Evolutionary conservation across 92 coral and sea anemone genomes (phyloP).

Genomic region (Porites rus): DNA sequence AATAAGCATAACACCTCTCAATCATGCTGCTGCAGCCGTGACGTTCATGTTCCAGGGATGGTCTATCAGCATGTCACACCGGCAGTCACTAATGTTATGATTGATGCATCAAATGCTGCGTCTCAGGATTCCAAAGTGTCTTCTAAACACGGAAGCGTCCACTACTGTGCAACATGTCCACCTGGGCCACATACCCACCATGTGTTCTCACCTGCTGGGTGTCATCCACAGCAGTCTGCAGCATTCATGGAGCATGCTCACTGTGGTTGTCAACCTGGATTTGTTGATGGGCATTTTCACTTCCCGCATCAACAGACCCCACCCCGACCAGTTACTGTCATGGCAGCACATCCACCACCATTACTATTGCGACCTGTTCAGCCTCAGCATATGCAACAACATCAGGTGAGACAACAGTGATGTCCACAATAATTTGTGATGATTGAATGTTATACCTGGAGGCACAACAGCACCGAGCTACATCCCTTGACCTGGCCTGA

Average conservation of each 20-base stretch:
- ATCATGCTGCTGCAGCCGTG: constrained; percentile 78
- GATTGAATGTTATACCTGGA: neutral
- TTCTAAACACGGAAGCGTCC: constrained; percentile 74
- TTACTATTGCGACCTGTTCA: constrained; percentile 83
- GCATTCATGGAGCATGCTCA: constrained; percentile 88
- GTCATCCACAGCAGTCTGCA: constrained; percentile 82
- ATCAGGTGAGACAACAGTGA: constrained; percentile 56
- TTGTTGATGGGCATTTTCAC: constrained; percentile 84
- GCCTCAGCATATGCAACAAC: constrained; percentile 92
- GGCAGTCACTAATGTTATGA: constrained; percentile 66
- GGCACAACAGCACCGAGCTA: too few species aligned
- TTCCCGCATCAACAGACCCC: constrained; percentile 81
- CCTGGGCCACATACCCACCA: constrained; percentile 92
- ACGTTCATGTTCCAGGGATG: constrained; percentile 69
- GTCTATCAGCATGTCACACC: constrained; percentile 78
- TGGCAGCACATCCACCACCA: constrained; percentile 87
- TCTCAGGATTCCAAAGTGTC: constrained; percentile 70
- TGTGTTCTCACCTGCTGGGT: constrained; percentile 80
- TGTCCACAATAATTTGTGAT: neutral
- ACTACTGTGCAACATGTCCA: constrained; percentile 84
- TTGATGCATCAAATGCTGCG: constrained; percentile 55
- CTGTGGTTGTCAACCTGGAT: constrained; percentile 90
- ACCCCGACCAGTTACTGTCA: constrained; percentile 80
- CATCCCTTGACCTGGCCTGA: too few species aligned
- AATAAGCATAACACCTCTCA: constrained; percentile 33